Evolutionary conservation across 2,888 invertebrate genomes (phyloP), one percentile per base, ranked within the genome.

Genomic region (Neuroscelio doddi): DNA sequence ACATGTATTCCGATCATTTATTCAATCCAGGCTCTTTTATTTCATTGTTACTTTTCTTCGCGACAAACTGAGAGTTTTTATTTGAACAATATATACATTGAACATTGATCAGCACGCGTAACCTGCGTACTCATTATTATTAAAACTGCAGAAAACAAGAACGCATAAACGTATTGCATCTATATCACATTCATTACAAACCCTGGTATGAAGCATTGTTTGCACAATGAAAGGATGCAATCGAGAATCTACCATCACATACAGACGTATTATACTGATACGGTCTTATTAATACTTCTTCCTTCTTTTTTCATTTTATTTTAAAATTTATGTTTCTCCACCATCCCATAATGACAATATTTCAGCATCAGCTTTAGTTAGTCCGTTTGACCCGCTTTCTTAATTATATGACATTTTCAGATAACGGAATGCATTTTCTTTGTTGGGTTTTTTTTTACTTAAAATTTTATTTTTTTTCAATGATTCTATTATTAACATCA

Each of bases 51-150:
- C 51, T 38, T 39, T 41, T 46, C 42, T 44, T 57, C 32, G 45
- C 56, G 53, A 46, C 57, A n/a, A n/a, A n/a, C n/a, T n/a, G 46
- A 24, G 50, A 41, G 44, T 62, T 66, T 78, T 74, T 73, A 77
- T 71, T 71, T 70, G 72, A 69, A 73, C 75, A 64, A 65, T 70
- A 71, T 71, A 66, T 71, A 73, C 72, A 77, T 80, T 78, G 79
- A 79, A 78, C 77, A 76, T 79, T 80, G 82, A 83, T 84, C 83
- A 80, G 76, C 76, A 78, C 81, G 82, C 83, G 83, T 83, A 83
- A 83, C 82, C 83, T 80, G 77, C 83, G 82, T 81, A 76, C 82
- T 83, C 82, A 83, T 83, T 84, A 83, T 83, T 82, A 73, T 79
- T 77, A 73, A 77, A 74, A 74, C 77, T 80, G 76, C 72, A 69